phyloP scores from a whole-genome alignment of 2,113 vertebrate genomes.

The Zosterops borbonicus region DNA sequence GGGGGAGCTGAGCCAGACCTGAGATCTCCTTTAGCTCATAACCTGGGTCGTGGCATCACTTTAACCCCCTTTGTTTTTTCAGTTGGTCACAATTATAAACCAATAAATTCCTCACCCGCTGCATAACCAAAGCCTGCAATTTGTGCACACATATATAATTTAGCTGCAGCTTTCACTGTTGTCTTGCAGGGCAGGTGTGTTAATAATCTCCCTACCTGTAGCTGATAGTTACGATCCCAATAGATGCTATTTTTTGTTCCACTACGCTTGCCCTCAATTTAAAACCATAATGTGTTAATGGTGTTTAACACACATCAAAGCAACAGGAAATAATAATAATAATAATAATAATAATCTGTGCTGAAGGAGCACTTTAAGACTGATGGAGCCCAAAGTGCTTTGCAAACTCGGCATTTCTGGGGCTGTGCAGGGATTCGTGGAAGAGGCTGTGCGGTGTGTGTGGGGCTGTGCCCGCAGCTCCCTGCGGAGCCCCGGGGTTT shows the following conservation, averaged over 20 bases:
- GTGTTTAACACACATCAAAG: neutral
- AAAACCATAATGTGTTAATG: fast-evolving
- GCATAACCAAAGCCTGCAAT: neutral
- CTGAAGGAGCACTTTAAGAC: neutral
- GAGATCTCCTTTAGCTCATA: neutral
- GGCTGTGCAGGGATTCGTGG: neutral
- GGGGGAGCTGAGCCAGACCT: neutral
- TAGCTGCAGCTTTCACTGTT: neutral
- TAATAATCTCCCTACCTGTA: neutral
- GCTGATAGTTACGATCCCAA: neutral
- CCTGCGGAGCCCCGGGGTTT: neutral
- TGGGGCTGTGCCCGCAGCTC: neutral
- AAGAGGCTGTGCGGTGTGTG: too few species aligned
- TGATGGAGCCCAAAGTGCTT: neutral
- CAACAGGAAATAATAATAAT: neutral
- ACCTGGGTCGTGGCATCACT: neutral
- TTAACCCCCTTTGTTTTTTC: neutral
- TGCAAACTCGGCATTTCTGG: neutral
- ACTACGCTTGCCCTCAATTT: neutral
- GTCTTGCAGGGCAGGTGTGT: neutral
- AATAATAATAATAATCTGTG: neutral
- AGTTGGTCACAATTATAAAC: neutral
- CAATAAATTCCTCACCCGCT: neutral
- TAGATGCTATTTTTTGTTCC: fast-evolving
- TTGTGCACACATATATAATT: neutral